Base-by-base conservation (phyloP, 35 echinoderm and acorn worm species). In the Patiria miniata region DNA sequence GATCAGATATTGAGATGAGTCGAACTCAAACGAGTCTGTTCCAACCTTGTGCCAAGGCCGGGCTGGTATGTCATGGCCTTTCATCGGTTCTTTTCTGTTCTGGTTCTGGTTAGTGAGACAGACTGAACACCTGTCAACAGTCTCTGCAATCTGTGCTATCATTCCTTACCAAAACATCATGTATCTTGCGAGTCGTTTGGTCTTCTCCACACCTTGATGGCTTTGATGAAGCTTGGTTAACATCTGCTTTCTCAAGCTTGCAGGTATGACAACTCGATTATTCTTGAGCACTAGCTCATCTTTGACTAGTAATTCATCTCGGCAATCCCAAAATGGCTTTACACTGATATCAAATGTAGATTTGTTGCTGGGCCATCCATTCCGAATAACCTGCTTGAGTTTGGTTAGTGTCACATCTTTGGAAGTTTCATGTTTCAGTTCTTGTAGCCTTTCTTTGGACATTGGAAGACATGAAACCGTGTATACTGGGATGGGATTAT, bases 181-280 rank as follows among this genome's bases (percentile, higher is more conserved):
- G 77, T 89, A 80, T 85, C 81, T 80, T 30, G 87, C 93, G 21
- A 86, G 30, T 39, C 61, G 52, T 78, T 87, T 91, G 51, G 82
- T 85, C 69, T 91, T 87, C 32, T 83, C 77, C 7, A 86, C 40
- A 9, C 84, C 84, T 87, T 91, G 88, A 65, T 94, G 93, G n/a
- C 18, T 23, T 56, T 82, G 52, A 78, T 94, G 93, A 1, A 94
- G 16, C 81, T 90, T 91, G 47, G 53, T 18, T n/a, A 91, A 21
- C 60, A 79, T 79, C n/a, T 37, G 36, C 34, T 37, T 47, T 40
- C 40, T 32, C 84, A 86, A 37, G 77, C 17, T 18, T 59, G n/a
- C 40, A 14, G 84, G 84, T 23, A 86, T 86, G 8, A 88, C 78
- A n/a, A 81, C 76, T 88, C 78, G 78, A 39, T 88, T 39, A 23